phyloP scores from a whole-genome alignment of 2,113 vertebrate species.

The Eulacestoma nigropectus region DNA sequence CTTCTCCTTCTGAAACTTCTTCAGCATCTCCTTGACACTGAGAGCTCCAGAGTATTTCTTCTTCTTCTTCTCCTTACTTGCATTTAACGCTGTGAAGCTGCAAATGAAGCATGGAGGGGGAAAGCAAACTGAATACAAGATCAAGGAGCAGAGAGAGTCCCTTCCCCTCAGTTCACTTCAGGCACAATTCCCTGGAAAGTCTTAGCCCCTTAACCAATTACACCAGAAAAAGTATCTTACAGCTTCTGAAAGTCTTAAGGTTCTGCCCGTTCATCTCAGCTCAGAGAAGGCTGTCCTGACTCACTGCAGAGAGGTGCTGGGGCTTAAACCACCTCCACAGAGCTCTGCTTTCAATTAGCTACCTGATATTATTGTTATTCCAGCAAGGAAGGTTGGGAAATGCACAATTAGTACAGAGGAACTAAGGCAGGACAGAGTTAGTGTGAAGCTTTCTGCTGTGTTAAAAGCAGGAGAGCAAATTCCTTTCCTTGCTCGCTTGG shows the following conservation, averaged over 20 bases:
- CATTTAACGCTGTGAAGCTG: conserved; percentile 73
- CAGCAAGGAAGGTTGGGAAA: background rate
- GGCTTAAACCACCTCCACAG: background rate
- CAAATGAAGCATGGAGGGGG: background rate
- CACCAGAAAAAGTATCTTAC: background rate
- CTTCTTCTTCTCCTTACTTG: conserved; percentile 81
- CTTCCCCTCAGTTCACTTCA: background rate
- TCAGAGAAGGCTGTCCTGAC: background rate
- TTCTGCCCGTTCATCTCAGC: background rate
- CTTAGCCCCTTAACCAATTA: background rate
- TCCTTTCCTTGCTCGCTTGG: background rate
- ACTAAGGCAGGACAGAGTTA: background rate
- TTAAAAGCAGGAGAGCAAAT: background rate
- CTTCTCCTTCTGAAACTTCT: conserved; percentile 90
- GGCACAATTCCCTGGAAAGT: background rate
- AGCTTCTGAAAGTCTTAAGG: background rate
- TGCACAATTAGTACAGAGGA: background rate
- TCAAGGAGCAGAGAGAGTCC: background rate
- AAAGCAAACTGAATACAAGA: background rate
- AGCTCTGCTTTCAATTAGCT: background rate
- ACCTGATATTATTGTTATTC: background rate
- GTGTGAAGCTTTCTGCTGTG: background rate
- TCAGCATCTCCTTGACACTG: conserved; percentile 88
- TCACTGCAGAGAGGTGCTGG: background rate
- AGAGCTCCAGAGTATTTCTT: conserved; percentile 75